Conservation (phyloP, 2,797 vertebrate species). For the Malacoctenus gilli region DNA sequence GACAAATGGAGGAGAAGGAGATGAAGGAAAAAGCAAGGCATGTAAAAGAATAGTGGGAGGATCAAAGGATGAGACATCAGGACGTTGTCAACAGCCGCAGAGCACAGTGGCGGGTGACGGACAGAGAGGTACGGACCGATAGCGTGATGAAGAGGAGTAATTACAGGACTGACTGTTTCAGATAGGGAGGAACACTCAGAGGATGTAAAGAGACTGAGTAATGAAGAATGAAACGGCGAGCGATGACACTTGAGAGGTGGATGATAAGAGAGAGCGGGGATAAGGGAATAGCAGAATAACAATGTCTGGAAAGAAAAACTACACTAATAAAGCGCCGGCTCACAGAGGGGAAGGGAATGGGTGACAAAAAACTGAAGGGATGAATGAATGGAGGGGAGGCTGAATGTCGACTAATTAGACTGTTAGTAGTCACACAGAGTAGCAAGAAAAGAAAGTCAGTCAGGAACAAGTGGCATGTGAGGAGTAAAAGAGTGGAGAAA, state of each 20-base stretch:
- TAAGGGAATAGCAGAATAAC: conserved; percentile 49
- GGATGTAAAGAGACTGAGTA: conserved; percentile 45
- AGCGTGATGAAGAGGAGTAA: conserved; percentile 58
- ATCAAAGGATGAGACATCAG: conserved; percentile 42
- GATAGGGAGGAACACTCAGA: conserved; percentile 47
- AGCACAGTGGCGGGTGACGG: conserved; percentile 37
- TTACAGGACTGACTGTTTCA: conserved; percentile 59
- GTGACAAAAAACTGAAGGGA: not conserved
- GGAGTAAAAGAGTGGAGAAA: not conserved
- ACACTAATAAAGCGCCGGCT: conserved; percentile 33
- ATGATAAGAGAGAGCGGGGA: conserved; percentile 51
- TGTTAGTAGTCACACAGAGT: conserved; percentile 12
- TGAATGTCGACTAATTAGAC: conserved; percentile 44
- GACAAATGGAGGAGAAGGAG: too few relatives aligned
- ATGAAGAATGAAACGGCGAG: conserved; percentile 61
- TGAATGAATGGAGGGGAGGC: conserved; percentile 12
- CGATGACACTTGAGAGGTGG: conserved; percentile 63
- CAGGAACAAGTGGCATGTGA: not conserved
- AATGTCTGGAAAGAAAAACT: conserved; percentile 48
- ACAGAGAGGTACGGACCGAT: conserved; percentile 38
- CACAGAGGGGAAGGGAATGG: not conserved
- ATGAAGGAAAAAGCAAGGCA: too few relatives aligned
- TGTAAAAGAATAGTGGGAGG: conserved; percentile 1
- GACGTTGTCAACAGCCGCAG: conserved; percentile 32
- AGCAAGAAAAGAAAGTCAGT: not conserved